These are phyloP conservation scores for Brachionus asplanchnoidis DNA, from an alignment of 1,140 invertebrate species.

Conservation along the genomic window DNA sequence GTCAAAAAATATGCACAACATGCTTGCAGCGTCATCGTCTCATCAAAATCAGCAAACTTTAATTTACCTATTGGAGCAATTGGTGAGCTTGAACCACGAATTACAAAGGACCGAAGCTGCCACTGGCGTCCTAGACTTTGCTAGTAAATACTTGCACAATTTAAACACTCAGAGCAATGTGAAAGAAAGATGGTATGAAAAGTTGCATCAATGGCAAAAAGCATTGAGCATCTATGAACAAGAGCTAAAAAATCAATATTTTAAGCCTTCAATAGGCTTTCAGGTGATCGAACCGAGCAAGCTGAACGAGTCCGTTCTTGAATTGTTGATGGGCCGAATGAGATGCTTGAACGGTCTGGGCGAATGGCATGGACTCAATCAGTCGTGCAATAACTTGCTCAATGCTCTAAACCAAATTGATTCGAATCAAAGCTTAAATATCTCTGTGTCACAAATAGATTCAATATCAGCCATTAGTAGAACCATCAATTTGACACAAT, in stretches of 20 bases:
- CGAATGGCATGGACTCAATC: constrained; percentile 69
- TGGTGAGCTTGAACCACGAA: constrained; percentile 86
- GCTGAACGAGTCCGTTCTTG: constrained; percentile 61
- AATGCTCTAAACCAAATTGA: constrained; percentile 25
- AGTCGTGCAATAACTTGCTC: neutral
- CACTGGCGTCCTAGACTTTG: constrained; percentile 80
- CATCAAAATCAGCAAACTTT: constrained; percentile 28
- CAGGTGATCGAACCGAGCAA: constrained; percentile 44
- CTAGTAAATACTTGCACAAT: constrained; percentile 68
- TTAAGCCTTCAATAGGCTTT: neutral
- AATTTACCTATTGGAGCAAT: constrained; percentile 23
- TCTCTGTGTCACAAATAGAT: neutral
- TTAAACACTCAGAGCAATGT: constrained; percentile 61
- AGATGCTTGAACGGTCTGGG: constrained; percentile 91
- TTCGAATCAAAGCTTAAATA: neutral
- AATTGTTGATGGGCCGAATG: constrained; percentile 85
- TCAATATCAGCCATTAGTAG: neutral
- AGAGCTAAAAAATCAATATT: constrained; percentile 49
- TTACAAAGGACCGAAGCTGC: constrained; percentile 96
- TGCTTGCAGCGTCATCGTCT: constrained; percentile 61
- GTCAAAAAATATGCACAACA: constrained; percentile 1
- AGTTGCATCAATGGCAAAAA: constrained; percentile 95
- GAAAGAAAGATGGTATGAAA: constrained; percentile 96
- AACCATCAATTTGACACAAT: constrained; percentile 43
- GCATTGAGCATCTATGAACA: constrained; percentile 77